Evolutionary conservation across 1,140 invertebrate genomes (phyloP), one percentile per base, ranked within the genome.

Genomic region (Eriocheir sinensis): DNA sequence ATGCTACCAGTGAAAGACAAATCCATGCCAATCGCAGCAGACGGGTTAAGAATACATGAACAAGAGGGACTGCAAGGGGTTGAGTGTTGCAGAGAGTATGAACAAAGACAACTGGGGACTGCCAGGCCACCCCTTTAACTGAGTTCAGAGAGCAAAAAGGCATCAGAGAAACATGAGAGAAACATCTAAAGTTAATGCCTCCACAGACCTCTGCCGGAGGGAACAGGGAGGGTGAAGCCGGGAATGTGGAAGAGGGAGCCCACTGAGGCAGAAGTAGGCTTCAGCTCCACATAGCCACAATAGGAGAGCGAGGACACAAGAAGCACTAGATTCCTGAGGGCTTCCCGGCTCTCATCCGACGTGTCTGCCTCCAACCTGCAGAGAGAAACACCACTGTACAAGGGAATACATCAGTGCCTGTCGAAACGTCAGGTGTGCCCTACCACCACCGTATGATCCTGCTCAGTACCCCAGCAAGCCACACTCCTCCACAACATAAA

Each of bases 281-380:
- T 97, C 81, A 99, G 97, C 97, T 99, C 99, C 6, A 98, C 98
- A 96, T 98, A 98, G 79, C 99, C 99, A 97, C 99, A 99, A 97
- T 98, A 99, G 96, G 98, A 98, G 41, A 99, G 97, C 30, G 99
- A 99, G 12, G 99, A 98, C 94, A 99, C 97, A 97, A 99, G 98
- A 80, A 99, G 97, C 0, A 99, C 98, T 93, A 99, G 97, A 97
- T 99, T 99, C 94, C 99, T 97, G 83, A 99, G 98, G 6, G 99
- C 99, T 95, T 99, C 98, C 96, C 98, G 98, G 9, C 98, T 98
- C 97, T 99, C 98, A 53, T 97, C 97, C 0, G 97, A 97, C 95
- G 97, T 97, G 95, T 98, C 98, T 96, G 98, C 98, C 96, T 98
- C 98, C 95, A 98, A 97, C 97, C 98, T 98, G 95, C 21, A 97